Evolutionary conservation across 2,113 vertebrate species (phyloP), one percentile per base, ranked within the genome.

Genomic region (Pterocles orientalis): DNA sequence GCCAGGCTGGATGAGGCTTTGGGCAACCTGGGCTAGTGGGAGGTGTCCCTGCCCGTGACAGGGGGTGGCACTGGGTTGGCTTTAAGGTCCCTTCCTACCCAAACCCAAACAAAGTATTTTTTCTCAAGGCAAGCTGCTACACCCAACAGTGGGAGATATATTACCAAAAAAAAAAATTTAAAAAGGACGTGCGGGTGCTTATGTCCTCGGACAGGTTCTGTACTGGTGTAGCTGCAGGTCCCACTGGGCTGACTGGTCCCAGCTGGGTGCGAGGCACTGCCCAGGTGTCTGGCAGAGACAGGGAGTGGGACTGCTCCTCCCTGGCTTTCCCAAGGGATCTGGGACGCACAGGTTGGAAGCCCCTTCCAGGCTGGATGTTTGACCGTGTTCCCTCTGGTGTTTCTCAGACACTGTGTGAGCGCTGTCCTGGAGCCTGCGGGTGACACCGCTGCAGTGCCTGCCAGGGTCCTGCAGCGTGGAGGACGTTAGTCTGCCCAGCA

Each of bases 251-350:
- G 43, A 6, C 62, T 28, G n/a, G 41, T n/a, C 47, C 18, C 15
- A 9, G 31, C 12, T 21, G 39, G 4, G 21, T 9, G 18, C 5
- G 2, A n/a, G 45, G 48, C 3, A 2, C n/a, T 86, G 77, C 48
- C 57, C 41, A 1, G 58, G 13, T 21, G 51, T 18, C 7, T 19
- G 9, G 66, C 62, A 1, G 34, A 8, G 26, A 2, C 10, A 3
- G 14, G 41, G 73, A 11, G 7, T 1, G 10, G 58, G 18, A 1
- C 41, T 10, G 15, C 2, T 34, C 56, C 4, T 14, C 33, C 33
- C 33, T 3, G 17, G 33, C 83, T 39, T 41, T 34, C 48, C 79
- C 14, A 9, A 12, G 33, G 56, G 26, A 48, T 41, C 7, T 48
- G 47, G 51, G 41, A 26, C 18, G 6, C 9, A 0, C 29, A 4